These are phyloP conservation scores for Bathynomus jamesi DNA, from an alignment of 1,140 invertebrate genomes.

Conservation along the genomic window DNA sequence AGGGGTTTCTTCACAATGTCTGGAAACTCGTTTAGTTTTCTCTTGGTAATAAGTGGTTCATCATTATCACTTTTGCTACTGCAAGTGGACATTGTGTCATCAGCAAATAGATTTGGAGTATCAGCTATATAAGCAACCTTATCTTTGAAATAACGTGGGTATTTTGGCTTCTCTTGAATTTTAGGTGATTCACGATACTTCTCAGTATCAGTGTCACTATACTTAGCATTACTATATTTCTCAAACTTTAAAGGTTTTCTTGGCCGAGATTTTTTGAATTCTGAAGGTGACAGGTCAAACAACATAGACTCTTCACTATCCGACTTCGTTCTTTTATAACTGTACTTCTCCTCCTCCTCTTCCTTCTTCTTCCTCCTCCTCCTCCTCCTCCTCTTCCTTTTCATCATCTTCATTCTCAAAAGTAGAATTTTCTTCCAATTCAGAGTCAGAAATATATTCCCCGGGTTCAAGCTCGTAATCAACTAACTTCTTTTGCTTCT, in stretches of 20 bases:
- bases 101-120: background rate
- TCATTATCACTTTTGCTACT: background rate
- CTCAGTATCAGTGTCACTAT: no score
- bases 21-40: background rate
- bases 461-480: background rate
- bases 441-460: background rate
- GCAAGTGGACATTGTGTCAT: background rate
- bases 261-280: no score
- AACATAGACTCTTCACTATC: no score
- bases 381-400: no score
- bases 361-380: no score
- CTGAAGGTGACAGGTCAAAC: no score
- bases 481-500: no score
- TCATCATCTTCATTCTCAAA: background rate
- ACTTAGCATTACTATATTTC: no score
- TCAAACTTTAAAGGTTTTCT: no score
- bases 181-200: no score
- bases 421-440: background rate
- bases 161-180: background rate
- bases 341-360: no score
- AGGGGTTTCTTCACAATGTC: background rate
- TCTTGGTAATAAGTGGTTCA: background rate
- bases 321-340: no score
- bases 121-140: background rate
- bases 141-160: background rate